Evolutionary conservation across 2,113 vertebrate genomes (phyloP).

Genomic region (Otolemur garnettii): DNA sequence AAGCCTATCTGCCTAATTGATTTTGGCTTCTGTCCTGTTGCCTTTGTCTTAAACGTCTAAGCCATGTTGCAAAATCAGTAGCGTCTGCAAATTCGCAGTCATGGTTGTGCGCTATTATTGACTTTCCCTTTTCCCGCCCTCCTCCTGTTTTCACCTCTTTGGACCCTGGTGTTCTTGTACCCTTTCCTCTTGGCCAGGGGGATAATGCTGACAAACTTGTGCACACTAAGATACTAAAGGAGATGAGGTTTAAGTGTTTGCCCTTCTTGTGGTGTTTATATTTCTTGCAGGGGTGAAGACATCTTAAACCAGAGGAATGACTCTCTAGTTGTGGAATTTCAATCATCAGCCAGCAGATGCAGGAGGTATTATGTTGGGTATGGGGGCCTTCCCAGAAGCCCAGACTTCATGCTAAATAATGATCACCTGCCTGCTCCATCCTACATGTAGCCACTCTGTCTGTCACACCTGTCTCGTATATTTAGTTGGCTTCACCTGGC

Average conservation of each 20-base stretch:
- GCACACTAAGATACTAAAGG: not conserved
- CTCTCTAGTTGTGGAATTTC: conserved; percentile 82
- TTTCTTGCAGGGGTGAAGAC: conserved; percentile 85
- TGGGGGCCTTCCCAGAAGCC: conserved; percentile 59
- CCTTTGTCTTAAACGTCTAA: not conserved
- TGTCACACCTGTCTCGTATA: not conserved
- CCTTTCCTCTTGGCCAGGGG: not conserved
- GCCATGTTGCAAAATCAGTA: not conserved
- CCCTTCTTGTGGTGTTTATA: conserved; percentile 74
- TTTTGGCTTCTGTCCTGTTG: not conserved
- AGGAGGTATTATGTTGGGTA: conserved; percentile 78
- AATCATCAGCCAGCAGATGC: conserved; percentile 83
- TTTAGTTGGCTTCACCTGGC: not conserved
- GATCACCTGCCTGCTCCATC: conserved; percentile 39
- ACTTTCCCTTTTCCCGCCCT: not conserved
- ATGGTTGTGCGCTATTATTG: not conserved
- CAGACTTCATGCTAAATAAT: not conserved
- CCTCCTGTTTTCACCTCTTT: not conserved
- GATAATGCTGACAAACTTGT: not conserved
- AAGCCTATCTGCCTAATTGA: not conserved
- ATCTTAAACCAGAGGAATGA: conserved; percentile 84
- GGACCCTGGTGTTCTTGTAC: not conserved
- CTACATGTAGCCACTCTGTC: not conserved
- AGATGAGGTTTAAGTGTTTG: conserved; percentile 42
- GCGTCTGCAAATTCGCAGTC: not conserved